Base-by-base conservation (phyloP, 37 sponge, comb jelly and placozoan genomes). In the Petrosia ficiformis region DNA sequence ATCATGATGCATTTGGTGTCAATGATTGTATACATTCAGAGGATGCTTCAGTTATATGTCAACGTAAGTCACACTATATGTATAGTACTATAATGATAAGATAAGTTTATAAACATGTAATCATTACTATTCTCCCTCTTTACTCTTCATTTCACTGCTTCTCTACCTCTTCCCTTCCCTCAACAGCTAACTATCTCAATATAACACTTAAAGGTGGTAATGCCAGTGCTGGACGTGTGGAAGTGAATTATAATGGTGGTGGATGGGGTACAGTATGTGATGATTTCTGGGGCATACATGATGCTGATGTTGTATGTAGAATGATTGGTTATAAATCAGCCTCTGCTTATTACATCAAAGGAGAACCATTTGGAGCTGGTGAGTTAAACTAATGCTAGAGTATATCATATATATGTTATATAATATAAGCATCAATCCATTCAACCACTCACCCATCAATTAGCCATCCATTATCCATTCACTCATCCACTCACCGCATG, bases 191-290 rank as follows among this genome's bases (percentile, higher is more conserved):
- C n/a, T n/a, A n/a, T 11, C 66, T 80, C 33, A 54, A 71, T 0
- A 42, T 72, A 39, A n/a, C 73, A 65, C 66, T 80, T 14, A 34
- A 21, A 21, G 81, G 81, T 37, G 24, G 41, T 37, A 16, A 48
- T 48, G 54, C 14, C 54, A 48, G 26, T 33, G 19, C 61, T 29
- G 79, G 85, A 14, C 74, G 89, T 25, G 76, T 89, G 68, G 86
- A 88, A 34, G 70, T 89, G 26, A 77, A 82, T 73, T 89, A 74
- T 74, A 79, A 82, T 34, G 71, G 71, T n/a, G 29, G 42, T 31
- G 74, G 74, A 60, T 84, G 89, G 89, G 89, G 86, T 34, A 83
- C 80, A 16, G 44, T 89, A n/a, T 84, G 86, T 68, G 80, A 78
- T 29, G 76, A 86, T 72, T n/a, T 48, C 39, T 85, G 90, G 90